Conservation (phyloP, 1,140 invertebrate species). For the Orius insidiosus region DNA sequence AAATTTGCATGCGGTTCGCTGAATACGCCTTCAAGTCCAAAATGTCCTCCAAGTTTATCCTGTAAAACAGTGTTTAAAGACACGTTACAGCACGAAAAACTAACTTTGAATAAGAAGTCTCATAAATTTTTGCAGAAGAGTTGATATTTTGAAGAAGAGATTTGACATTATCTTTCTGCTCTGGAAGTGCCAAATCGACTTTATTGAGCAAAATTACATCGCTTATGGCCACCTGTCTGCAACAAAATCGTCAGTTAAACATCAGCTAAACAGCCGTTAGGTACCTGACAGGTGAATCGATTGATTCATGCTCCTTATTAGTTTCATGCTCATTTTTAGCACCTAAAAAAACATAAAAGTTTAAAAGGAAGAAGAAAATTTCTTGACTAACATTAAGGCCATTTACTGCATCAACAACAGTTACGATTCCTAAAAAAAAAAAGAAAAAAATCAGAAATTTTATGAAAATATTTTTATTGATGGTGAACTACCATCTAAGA, state of each 20-base stretch:
- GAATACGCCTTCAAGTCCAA: constrained; percentile 21
- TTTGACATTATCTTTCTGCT: constrained; percentile 7
- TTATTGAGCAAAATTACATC: constrained; percentile 24
- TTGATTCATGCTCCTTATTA: too few species aligned
- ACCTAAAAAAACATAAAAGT: neutral
- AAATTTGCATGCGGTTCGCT: constrained; percentile 7
- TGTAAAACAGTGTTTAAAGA: constrained; percentile 15
- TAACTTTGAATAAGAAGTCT: constrained; percentile 14
- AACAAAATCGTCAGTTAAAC: too few species aligned
- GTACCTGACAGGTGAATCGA: too few species aligned
- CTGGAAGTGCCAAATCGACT: constrained; percentile 18
- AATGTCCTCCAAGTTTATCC: constrained; percentile 20
- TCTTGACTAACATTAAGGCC: too few species aligned
- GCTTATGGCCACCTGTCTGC: constrained; percentile 23
- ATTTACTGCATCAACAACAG: neutral
- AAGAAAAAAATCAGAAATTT: neutral
- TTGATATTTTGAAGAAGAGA: constrained; percentile 6
- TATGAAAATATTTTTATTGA: neutral
- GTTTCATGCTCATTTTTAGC: too few species aligned
- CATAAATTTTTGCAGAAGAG: constrained; percentile 4
- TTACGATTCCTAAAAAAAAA: neutral
- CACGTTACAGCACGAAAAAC: neutral
- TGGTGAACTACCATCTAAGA: constrained; percentile 33
- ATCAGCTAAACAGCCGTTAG: neutral
- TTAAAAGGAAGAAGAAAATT: neutral